Conservation (phyloP, 2,797 vertebrate species). For the Oreonectes daqikongensis region DNA sequence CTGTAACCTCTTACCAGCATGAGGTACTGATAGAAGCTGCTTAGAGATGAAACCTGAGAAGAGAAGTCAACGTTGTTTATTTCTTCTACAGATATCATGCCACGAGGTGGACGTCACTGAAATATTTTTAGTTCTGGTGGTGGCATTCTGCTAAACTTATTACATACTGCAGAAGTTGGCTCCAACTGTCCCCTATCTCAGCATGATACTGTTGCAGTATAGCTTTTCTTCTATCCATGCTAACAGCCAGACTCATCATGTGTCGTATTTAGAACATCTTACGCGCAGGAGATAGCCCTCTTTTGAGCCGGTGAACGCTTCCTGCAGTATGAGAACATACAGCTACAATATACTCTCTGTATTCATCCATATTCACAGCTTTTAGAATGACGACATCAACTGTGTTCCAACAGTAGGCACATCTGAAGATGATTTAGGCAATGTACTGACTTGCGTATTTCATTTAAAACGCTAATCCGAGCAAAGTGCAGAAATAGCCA, state of each 20-base stretch:
- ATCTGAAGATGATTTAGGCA: conserved; percentile 22
- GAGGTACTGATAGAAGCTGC: conserved; percentile 11
- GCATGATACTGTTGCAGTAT: conserved; percentile 58
- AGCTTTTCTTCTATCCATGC: conserved; percentile 56
- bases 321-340: conserved; percentile 35
- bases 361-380: conserved; percentile 9
- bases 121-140: conserved; percentile 62
- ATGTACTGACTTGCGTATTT: conserved; percentile 12
- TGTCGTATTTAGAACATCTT: conserved; percentile 56
- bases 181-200: conserved; percentile 52
- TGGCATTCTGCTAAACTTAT: conserved; percentile 53
- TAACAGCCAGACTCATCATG: conserved; percentile 55
- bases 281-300: conserved; percentile 35
- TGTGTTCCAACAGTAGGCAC: conserved; percentile 16
- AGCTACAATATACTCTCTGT: conserved; percentile 1
- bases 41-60: conserved; percentile 48
- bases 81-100: conserved; percentile 57
- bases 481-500: conserved; percentile 1
- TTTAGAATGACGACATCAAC: neutral
- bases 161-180: conserved; percentile 46
- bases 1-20: conserved; percentile 29
- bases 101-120: conserved; percentile 52
- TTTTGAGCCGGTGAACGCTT: conserved; percentile 37
- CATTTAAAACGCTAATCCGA: conserved; percentile 21
- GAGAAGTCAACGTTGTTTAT: conserved; percentile 59